These are phyloP conservation scores for Cremastinae sp. DNA, from an alignment of 2,888 invertebrate species.

Conservation along the genomic window DNA sequence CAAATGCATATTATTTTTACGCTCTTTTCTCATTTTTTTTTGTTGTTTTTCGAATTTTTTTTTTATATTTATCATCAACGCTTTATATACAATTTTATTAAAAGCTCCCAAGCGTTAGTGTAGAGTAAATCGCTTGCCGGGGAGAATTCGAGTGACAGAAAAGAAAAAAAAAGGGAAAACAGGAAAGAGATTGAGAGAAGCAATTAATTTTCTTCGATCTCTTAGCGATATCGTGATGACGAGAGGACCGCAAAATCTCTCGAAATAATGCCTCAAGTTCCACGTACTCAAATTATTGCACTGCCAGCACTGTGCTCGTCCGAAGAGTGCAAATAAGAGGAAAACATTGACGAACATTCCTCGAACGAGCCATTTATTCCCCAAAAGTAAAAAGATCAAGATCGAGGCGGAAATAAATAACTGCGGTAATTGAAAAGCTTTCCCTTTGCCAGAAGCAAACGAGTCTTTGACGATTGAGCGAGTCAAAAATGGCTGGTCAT, in stretches of 20 bases:
- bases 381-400: background rate
- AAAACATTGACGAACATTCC: slow-evolving; percentile 1
- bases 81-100: slow-evolving; percentile 38
- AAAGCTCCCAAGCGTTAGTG: slow-evolving; percentile 45
- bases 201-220: slow-evolving; percentile 17
- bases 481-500: slow-evolving; percentile 6
- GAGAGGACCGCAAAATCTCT: background rate
- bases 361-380: slow-evolving; percentile 8
- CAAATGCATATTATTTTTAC: slow-evolving; percentile 21
- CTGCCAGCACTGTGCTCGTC: slow-evolving; percentile 69
- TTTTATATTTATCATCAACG: slow-evolving; percentile 31
- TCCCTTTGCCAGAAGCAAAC: background rate
- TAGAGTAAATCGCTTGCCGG: slow-evolving; percentile 4
- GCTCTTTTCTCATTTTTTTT: slow-evolving; percentile 24
- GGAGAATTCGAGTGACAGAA: background rate
- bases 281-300: slow-evolving; percentile 66
- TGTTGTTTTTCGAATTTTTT: slow-evolving; percentile 24
- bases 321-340: slow-evolving; percentile 15
- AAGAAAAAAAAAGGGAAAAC: slow-evolving; percentile 19
- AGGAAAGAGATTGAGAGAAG: slow-evolving; percentile 13
- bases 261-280: slow-evolving; percentile 30
- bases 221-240: slow-evolving; percentile 32
- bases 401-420: background rate
- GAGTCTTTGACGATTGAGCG: background rate
- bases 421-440: too few relatives aligned